phyloP scores from a whole-genome alignment of 2,113 vertebrate genomes.

The Sapajus apella region DNA sequence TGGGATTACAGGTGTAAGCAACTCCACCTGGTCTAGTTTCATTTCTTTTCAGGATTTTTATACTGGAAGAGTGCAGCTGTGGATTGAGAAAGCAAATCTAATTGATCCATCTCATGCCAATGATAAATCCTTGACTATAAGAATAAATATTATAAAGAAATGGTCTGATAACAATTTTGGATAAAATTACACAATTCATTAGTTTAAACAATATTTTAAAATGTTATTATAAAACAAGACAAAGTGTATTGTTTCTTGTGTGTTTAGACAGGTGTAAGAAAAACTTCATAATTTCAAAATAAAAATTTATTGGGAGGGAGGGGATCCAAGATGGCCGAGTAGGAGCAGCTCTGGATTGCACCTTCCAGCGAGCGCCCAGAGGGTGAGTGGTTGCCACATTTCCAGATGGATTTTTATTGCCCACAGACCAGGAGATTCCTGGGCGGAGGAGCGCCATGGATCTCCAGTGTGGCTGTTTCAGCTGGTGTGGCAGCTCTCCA shows the following conservation, averaged over 20 bases:
- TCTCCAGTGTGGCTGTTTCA: no score
- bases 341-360: no score
- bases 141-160: background rate
- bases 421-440: no score
- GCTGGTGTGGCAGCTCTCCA: no score
- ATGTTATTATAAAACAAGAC: background rate
- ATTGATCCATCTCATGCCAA: background rate
- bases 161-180: background rate
- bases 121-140: conserved; percentile 2
- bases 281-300: conserved; percentile 16
- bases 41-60: background rate
- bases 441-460: no score
- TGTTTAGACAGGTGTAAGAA: background rate
- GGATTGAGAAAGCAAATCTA: background rate
- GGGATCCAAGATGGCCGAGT: no score
- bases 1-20: no score
- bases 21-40: no score
- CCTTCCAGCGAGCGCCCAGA: no score
- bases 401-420: no score
- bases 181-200: background rate
- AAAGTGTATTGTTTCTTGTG: background rate
- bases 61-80: background rate
- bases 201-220: background rate
- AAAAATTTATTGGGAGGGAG: background rate
- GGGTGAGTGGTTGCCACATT: no score